A percentile compares a stretch with the other conserved stretches of the same genome.
These are phyloP conservation scores for Drosophila ogumai DNA, from an alignment of 1,140 invertebrate species.

Conservation along the genomic window DNA sequence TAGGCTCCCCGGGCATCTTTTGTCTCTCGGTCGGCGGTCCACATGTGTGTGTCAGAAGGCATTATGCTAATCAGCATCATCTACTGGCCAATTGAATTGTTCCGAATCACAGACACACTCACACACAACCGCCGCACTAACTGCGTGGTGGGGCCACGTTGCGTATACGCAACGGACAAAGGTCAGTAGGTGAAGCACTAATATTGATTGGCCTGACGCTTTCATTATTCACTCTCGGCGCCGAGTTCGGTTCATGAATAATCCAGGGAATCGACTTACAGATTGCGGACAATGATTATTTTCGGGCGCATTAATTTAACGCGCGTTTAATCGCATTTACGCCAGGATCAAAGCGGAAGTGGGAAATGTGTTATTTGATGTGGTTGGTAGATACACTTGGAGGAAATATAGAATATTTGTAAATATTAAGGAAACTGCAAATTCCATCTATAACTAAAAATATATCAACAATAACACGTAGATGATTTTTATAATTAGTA, in stretches of 20 bases:
- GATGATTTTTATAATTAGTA: too few relatives aligned
- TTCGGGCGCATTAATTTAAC: conserved; percentile 49
- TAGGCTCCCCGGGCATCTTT: conserved; percentile 28
- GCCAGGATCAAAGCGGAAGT: conserved; percentile 24
- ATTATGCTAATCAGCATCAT: conserved; percentile 74
- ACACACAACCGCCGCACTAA: neutral
- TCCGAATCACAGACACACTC: conserved; percentile 2
- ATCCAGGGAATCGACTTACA: conserved; percentile 41
- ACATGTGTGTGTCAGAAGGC: conserved; percentile 38
- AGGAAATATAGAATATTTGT: neutral
- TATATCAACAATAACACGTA: too few relatives aligned
- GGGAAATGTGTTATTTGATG: conserved; percentile 11
- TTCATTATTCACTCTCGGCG: conserved; percentile 21
- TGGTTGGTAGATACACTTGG: conserved; percentile 2
- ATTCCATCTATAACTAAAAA: too few relatives aligned
- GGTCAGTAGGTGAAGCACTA: conserved; percentile 24
- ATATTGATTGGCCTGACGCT: conserved; percentile 29
- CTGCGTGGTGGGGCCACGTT: conserved; percentile 5
- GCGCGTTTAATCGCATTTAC: conserved; percentile 34
- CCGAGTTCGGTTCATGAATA: conserved; percentile 56
- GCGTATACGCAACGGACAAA: conserved; percentile 60
- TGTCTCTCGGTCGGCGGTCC: conserved; percentile 27
- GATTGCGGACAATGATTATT: conserved; percentile 65
- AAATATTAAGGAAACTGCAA: too few relatives aligned
- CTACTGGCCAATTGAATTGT: conserved; percentile 66